phyloP scores from a whole-genome alignment of 2,888 invertebrate species.

The Venusia cambrica region DNA sequence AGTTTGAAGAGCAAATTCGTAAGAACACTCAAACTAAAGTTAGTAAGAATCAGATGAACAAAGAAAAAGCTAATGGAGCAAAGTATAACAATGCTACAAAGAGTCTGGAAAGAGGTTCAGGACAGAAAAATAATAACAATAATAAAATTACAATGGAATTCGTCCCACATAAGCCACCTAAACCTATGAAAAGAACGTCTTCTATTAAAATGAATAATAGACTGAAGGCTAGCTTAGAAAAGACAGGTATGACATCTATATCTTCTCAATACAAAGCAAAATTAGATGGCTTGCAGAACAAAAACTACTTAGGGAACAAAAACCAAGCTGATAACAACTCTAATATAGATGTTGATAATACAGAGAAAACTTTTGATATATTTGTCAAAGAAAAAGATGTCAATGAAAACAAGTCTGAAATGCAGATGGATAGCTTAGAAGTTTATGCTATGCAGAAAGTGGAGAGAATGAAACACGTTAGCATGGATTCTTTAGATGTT shows the following conservation, averaged over 20 bases:
- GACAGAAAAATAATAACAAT: conserved; percentile 67
- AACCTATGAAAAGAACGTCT: conserved; percentile 85
- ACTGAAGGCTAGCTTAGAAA: conserved; percentile 68
- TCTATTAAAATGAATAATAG: conserved; percentile 82
- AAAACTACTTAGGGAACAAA: conserved; percentile 60
- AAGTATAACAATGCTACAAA: conserved; percentile 71
- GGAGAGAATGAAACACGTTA: conserved; percentile 67
- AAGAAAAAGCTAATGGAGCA: conserved; percentile 64
- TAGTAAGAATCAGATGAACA: conserved; percentile 65
- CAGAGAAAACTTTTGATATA: conserved; percentile 81
- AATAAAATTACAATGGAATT: conserved; percentile 77
- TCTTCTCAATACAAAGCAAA: conserved; percentile 76
- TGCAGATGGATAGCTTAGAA: conserved; percentile 83
- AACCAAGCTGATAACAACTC: conserved; percentile 64
- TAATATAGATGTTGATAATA: conserved; percentile 59
- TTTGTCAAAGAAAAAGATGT: conserved; percentile 82
- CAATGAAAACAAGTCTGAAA: conserved; percentile 81
- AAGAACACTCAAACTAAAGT: conserved; percentile 65
- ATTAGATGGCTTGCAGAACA: conserved; percentile 72
- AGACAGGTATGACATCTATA: conserved; percentile 66
- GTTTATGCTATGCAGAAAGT: conserved; percentile 72
- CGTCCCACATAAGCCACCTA: conserved; percentile 88
- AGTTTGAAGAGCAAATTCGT: conserved; percentile 80
- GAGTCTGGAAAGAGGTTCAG: conserved; percentile 71
- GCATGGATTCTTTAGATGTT: conserved; percentile 76